Conservation (phyloP, 2,113 vertebrate species). For the Hucho hucho region DNA sequence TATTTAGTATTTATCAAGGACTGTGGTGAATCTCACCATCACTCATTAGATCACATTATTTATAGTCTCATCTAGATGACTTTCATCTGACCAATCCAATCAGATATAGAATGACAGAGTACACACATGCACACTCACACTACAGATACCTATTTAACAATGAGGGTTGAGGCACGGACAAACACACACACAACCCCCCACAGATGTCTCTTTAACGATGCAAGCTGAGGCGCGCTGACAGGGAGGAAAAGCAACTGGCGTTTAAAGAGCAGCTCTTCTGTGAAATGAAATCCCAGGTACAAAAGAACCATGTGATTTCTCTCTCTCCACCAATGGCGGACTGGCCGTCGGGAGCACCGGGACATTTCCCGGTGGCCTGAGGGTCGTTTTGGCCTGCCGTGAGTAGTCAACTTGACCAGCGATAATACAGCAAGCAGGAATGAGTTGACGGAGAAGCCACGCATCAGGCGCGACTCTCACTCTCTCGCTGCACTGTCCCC, state of each 20-base stretch:
- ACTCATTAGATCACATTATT: background rate
- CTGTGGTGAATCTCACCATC: background rate
- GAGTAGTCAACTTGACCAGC: no score
- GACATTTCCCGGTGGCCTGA: no score
- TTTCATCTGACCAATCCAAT: no score
- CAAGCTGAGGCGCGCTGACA: conserved; percentile 56
- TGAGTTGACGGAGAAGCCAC: no score
- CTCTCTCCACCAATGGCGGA: no score
- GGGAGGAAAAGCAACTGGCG: conserved; percentile 71
- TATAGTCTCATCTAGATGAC: background rate
- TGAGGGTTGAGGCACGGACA: background rate
- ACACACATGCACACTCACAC: background rate
- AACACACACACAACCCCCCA: conserved; percentile 27
- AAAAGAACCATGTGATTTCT: conserved; percentile 58
- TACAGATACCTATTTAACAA: background rate
- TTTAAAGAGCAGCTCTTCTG: conserved; percentile 65
- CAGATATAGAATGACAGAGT: background rate
- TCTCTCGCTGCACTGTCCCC: no score
- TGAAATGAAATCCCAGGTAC: conserved; percentile 68
- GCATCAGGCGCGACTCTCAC: no score
- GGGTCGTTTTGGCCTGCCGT: no score
- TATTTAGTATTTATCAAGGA: background rate
- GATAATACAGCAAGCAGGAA: no score
- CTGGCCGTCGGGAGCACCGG: no score
- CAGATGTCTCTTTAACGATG: conserved; percentile 66